Evolutionary conservation across 2,888 invertebrate genomes (phyloP).

Genomic region (Xylota sylvarum): DNA sequence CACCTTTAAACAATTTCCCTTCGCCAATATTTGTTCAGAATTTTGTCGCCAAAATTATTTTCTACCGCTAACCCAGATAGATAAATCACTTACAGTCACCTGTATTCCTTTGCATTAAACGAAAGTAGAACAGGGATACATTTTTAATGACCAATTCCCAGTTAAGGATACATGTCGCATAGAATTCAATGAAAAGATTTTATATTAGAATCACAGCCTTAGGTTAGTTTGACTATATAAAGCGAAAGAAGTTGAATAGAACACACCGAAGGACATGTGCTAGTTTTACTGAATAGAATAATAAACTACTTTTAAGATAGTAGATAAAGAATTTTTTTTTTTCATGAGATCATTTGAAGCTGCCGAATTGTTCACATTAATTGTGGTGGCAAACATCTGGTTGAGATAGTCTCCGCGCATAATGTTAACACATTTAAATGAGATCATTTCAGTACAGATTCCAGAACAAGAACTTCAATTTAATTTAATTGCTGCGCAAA

Average conservation of each 20-base stretch:
- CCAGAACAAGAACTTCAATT: constrained; percentile 37
- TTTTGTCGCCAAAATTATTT: not conserved
- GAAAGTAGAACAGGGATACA: constrained; percentile 60
- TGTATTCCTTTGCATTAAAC: constrained; percentile 33
- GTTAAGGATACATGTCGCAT: constrained; percentile 39
- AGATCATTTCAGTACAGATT: constrained; percentile 53
- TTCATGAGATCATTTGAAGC: constrained; percentile 56
- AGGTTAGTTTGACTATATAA: constrained; percentile 44
- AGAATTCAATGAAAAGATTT: constrained; percentile 31
- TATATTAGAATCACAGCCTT: constrained; percentile 36
- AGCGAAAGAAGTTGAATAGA: not conserved
- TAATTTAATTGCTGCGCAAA: constrained; percentile 28
- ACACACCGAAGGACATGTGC: constrained; percentile 59
- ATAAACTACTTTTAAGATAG: constrained; percentile 3
- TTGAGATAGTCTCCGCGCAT: not conserved
- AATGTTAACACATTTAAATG: constrained; percentile 60
- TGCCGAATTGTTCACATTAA: constrained; percentile 51
- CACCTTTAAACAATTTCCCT: constrained; percentile 41
- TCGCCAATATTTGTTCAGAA: constrained; percentile 54
- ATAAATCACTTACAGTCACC: constrained; percentile 72
- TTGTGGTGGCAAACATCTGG: constrained; percentile 58
- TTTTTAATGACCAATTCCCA: constrained; percentile 70
- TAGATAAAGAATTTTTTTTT: constrained; percentile 17
- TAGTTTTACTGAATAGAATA: constrained; percentile 20
- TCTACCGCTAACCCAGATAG: constrained; percentile 47